These are phyloP conservation scores for Telmatochromis sp. DNA, from an alignment of 2,113 vertebrate species.

Conservation along the genomic window DNA sequence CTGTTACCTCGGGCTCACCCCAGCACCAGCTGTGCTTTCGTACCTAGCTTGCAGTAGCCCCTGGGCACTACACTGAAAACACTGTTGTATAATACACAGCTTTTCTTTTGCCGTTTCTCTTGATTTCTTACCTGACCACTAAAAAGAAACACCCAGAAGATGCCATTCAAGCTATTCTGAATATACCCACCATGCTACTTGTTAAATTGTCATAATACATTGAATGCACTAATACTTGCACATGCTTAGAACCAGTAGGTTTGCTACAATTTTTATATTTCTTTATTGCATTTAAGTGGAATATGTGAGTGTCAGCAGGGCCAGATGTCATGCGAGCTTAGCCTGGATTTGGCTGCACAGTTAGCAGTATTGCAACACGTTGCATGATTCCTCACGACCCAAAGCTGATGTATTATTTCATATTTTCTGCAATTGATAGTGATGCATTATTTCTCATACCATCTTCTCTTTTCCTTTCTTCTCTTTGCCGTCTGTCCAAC, in stretches of 20 bases:
- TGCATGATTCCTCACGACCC: neutral
- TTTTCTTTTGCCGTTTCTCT: neutral
- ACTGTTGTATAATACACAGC: neutral
- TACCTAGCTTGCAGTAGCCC: constrained; percentile 21
- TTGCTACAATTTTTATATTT: neutral
- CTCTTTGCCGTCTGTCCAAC: neutral
- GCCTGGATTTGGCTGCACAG: neutral
- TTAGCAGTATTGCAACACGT: neutral
- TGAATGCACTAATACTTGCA: neutral
- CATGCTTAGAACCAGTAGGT: neutral
- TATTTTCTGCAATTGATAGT: neutral
- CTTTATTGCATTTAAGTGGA: neutral
- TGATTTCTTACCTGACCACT: neutral
- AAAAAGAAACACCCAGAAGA: neutral
- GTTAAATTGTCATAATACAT: neutral
- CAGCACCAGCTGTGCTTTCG: constrained; percentile 36
- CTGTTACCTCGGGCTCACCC: constrained; percentile 28
- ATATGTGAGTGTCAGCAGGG: neutral
- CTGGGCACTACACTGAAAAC: constrained; percentile 14
- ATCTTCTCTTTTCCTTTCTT: neutral
- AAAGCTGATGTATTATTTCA: constrained; percentile 5
- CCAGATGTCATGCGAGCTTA: neutral
- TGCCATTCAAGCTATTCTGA: neutral
- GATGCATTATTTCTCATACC: neutral
- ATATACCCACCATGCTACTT: neutral